These are phyloP conservation scores for Carduelis carduelis DNA, from an alignment of 2,797 vertebrate genomes.

Conservation along the genomic window DNA sequence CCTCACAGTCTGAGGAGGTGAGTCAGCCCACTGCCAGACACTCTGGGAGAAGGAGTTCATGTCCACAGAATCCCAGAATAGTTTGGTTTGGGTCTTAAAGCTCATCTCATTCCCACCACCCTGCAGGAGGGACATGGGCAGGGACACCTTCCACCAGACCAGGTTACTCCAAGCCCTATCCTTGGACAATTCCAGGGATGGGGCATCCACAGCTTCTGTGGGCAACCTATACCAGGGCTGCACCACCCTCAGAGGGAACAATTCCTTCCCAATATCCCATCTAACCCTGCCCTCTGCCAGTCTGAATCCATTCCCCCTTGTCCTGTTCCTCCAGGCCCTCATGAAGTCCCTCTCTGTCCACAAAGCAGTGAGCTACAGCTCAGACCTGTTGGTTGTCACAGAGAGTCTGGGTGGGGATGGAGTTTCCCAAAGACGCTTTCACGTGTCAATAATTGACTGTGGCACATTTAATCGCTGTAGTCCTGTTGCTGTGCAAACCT, in stretches of 20 bases:
- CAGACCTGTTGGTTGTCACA: not conserved
- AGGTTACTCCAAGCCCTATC: not conserved
- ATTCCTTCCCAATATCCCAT: not conserved
- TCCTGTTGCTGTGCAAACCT: constrained; percentile 27
- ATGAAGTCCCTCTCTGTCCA: not conserved
- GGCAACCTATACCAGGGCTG: not conserved
- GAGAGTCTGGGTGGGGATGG: not conserved
- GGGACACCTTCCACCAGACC: not conserved
- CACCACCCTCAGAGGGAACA: accelerated
- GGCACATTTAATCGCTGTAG: constrained; percentile 41
- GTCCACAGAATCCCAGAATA: not conserved
- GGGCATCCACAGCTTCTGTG: not conserved
- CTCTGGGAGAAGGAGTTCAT: not conserved
- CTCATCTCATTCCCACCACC: not conserved
- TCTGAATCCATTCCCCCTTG: not conserved
- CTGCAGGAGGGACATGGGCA: not conserved
- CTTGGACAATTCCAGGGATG: not conserved
- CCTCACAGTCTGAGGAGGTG: not conserved
- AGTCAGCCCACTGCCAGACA: not conserved
- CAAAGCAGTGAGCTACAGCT: constrained; percentile 7
- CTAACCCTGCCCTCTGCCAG: not conserved
- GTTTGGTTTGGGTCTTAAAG: not conserved
- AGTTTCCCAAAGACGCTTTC: not conserved
- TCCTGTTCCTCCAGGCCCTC: not conserved
- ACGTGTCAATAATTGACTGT: constrained; percentile 20